These are phyloP conservation scores for Sminthurides bifidus DNA, from an alignment of 1,140 invertebrate genomes.

Conservation along the genomic window DNA sequence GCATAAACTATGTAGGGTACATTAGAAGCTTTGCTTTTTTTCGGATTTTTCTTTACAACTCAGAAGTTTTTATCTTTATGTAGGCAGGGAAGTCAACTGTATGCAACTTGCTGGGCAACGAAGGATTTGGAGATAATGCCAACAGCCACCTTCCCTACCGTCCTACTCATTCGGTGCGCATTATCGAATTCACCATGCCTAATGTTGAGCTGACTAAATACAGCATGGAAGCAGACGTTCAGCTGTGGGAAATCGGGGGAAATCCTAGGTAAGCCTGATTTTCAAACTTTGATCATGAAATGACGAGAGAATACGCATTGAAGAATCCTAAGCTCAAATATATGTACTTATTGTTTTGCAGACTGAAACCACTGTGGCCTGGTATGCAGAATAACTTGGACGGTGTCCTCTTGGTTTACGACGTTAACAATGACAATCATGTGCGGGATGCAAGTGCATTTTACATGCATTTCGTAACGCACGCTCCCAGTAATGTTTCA, in stretches of 20 bases:
- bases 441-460: slow-evolving; percentile 20
- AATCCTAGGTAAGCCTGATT: slow-evolving; percentile 29
- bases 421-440: slow-evolving; percentile 24
- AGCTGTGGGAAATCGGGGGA: slow-evolving; percentile 31
- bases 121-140: slow-evolving; percentile 9
- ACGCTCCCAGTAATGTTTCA: slow-evolving; percentile 18
- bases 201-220: slow-evolving; percentile 22
- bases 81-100: slow-evolving; percentile 26
- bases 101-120: slow-evolving; percentile 21
- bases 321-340: neutral
- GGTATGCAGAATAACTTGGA: slow-evolving; percentile 27
- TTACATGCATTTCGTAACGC: slow-evolving; percentile 29
- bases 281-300: neutral
- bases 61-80: neutral
- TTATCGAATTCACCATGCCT: slow-evolving; percentile 22
- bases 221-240: slow-evolving; percentile 19
- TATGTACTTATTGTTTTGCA: slow-evolving; percentile 2
- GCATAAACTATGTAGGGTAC: no score
- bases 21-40: no score
- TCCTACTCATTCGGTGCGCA: slow-evolving; percentile 25
- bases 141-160: slow-evolving; percentile 18
- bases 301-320: neutral
- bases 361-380: slow-evolving; percentile 26
- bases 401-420: slow-evolving; percentile 26
- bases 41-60: no score